A percentile compares a stretch with the other conserved stretches of the same genome.
These are phyloP conservation scores for Tenualosa thibaudeaui DNA, from an alignment of 2,797 vertebrate species.

Conservation along the genomic window DNA sequence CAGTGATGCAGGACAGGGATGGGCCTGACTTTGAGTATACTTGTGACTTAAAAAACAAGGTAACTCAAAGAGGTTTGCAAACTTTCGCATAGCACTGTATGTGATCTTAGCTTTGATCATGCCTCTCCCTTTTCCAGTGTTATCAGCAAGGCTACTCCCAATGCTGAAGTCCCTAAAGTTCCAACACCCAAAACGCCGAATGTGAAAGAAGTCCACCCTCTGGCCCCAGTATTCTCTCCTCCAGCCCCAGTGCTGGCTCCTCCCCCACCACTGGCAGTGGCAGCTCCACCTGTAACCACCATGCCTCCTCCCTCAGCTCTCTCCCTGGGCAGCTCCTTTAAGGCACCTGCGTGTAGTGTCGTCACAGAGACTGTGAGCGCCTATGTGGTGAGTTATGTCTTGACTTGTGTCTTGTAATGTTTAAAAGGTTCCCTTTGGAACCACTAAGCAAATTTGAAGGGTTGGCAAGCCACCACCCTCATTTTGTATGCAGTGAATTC, in stretches of 20 bases:
- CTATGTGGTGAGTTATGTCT: constrained; percentile 85
- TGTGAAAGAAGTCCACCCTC: constrained; percentile 50
- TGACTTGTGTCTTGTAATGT: too few relatives aligned
- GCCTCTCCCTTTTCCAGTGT: constrained; percentile 73
- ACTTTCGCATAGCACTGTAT: too few relatives aligned
- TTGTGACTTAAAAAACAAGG: too few relatives aligned
- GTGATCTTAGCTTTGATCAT: neutral
- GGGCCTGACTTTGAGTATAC: too few relatives aligned
- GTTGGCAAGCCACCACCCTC: too few relatives aligned
- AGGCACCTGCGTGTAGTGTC: constrained; percentile 90
- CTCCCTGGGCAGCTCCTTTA: constrained; percentile 64
- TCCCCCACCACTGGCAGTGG: constrained; percentile 60
- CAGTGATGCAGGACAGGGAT: too few relatives aligned
- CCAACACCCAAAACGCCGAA: constrained; percentile 53
- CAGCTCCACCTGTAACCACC: constrained; percentile 59
- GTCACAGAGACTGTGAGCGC: constrained; percentile 96
- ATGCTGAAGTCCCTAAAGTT: constrained; percentile 80
- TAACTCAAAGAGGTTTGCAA: too few relatives aligned
- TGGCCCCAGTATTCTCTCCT: constrained; percentile 68
- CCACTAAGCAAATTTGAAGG: too few relatives aligned
- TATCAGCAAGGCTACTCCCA: constrained; percentile 84
- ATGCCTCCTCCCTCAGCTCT: constrained; percentile 60
- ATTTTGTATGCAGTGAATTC: too few relatives aligned
- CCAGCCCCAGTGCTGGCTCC: constrained; percentile 47
- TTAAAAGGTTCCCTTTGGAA: too few relatives aligned